phyloP scores from a whole-genome alignment of 2,797 vertebrate species.

The Meda fulgida region DNA sequence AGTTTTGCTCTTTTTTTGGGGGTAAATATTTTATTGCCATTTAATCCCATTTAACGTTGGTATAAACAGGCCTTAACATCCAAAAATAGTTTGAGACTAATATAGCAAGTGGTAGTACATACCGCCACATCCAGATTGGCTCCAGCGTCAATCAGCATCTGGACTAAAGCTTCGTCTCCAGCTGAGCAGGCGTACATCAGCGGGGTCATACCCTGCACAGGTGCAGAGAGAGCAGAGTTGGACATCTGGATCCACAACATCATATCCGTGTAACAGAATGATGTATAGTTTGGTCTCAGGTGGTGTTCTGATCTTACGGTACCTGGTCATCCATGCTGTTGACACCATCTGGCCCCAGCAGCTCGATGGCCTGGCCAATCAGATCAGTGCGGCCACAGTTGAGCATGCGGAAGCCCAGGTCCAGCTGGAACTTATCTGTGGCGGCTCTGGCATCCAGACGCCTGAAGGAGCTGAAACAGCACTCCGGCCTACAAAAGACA shows the following conservation, averaged over 20 bases:
- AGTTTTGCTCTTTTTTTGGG: background rate
- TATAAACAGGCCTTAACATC: background rate
- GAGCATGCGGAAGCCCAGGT: constrained; percentile 96
- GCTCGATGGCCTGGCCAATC: constrained; percentile 90
- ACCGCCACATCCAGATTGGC: constrained; percentile 93
- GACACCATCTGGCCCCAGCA: constrained; percentile 91
- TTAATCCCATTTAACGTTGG: background rate
- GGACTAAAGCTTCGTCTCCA: constrained; percentile 97
- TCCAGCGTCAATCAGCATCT: constrained; percentile 97
- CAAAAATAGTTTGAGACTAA: background rate
- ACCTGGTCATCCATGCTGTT: constrained; percentile 99
- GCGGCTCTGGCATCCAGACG: constrained; percentile 93
- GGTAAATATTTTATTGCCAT: background rate
- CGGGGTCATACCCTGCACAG: constrained; percentile 91
- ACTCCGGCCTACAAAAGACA: constrained; percentile 80
- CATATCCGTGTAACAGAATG: constrained; percentile 17
- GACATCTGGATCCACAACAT: constrained; percentile 40
- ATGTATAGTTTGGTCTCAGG: constrained; percentile 11
- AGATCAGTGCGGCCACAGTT: constrained; percentile 96
- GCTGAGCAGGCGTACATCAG: constrained; percentile 97
- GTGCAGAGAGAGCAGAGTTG: constrained; percentile 28
- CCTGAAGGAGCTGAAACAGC: constrained; percentile 95
- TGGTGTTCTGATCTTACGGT: constrained; percentile 24
- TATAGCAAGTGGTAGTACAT: constrained; percentile 63
- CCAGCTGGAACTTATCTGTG: constrained; percentile 93